Conservation (phyloP, 2,888 invertebrate genomes). For the Lysandra coridon region DNA sequence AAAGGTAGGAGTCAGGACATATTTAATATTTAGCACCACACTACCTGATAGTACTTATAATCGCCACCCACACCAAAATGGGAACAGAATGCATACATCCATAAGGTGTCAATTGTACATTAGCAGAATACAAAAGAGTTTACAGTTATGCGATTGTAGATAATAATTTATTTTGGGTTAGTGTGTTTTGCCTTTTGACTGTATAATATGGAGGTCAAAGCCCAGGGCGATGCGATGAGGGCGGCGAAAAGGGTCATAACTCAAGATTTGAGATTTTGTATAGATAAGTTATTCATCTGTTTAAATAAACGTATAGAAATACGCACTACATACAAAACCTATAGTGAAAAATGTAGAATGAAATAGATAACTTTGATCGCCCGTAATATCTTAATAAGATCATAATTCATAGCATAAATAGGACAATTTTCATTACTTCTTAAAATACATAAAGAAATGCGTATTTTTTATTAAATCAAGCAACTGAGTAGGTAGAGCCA, state of each 20-base stretch:
- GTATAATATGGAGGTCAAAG: constrained; percentile 6
- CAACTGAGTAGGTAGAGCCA: too few species aligned
- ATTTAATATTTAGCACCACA: constrained; percentile 10
- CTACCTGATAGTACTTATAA: neutral
- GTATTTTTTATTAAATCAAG: too few species aligned
- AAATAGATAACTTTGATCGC: too few species aligned
- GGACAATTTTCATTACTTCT: too few species aligned
- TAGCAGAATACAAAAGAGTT: constrained; percentile 23
- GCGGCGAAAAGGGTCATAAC: neutral
- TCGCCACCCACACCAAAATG: constrained; percentile 3
- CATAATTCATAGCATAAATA: too few species aligned
- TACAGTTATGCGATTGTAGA: constrained; percentile 22
- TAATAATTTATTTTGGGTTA: constrained; percentile 28
- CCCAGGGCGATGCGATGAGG: neutral
- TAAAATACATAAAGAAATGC: too few species aligned
- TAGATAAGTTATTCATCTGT: neutral
- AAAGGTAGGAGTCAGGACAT: neutral
- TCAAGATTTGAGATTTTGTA: constrained; percentile 3
- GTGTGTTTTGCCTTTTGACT: constrained; percentile 14
- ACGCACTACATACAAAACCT: neutral
- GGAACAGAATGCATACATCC: constrained; percentile 20
- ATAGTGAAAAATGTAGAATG: too few species aligned
- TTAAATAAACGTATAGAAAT: neutral
- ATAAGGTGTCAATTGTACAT: neutral
- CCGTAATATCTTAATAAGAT: too few species aligned